Evolutionary conservation across 2,797 vertebrate genomes (phyloP), one percentile per base, ranked within the genome.

Genomic region (Arnoldichthys spilopterus): DNA sequence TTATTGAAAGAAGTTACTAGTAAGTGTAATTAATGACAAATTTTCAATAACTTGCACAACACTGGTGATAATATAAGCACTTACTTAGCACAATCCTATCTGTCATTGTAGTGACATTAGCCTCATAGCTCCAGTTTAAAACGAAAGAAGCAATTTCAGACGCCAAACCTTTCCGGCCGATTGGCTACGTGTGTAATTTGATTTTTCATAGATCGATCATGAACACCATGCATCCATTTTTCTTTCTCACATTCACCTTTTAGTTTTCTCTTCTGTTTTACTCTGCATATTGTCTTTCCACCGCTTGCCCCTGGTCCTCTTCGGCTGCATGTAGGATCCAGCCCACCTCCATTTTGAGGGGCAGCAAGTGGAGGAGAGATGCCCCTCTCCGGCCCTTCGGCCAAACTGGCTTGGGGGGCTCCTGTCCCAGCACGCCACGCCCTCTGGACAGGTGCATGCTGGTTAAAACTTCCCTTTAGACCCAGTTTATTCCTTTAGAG

Each of bases 401-500:
- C 84, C 92, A 93, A 84, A 93, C 91, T 75, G 86, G 72, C 76
- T 91, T 93, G 3, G 88, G 93, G 86, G 94, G 94, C 84, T 95
- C 92, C 40, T 93, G 91, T 24, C 93, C 92, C n/a, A 90, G 92
- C 91, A 94, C 95, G 53, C 93, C 93, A n/a, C 90, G 90, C 82
- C 91, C 89, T 88, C 30, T 56, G 78, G 94, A 95, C 92, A 96
- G 95, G 96, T 96, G 93, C 94, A 94, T 93, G 87, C 81, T 82
- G 87, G 88, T 56, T 61, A 89, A 59, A 43, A 18, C 18, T 4
- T 32, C 30, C 56, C 43, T 47, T 1, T 64, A 12, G 18, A 49
- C 28, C 58, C 64, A 53, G 30, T 75, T 62, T 53, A 66, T 66
- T 16, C 40, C 26, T 68, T 73, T 67, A 13, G 22, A 30, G 37